These are phyloP conservation scores for Characodon lateralis DNA, from an alignment of 2,797 vertebrate genomes.

Conservation along the genomic window DNA sequence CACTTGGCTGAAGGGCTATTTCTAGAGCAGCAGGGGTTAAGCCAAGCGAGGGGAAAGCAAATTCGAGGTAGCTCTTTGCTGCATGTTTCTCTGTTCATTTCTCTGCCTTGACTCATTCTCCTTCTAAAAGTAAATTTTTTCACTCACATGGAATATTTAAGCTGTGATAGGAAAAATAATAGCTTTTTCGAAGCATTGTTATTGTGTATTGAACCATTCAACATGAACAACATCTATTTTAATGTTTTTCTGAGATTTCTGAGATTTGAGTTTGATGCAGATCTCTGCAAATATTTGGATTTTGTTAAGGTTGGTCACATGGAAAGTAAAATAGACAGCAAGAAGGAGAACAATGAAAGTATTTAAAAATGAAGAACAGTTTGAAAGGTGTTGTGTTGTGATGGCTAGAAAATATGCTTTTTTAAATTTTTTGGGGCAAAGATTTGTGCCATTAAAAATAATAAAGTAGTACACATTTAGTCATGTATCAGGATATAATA, in stretches of 20 bases:
- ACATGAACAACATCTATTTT: constrained; percentile 14
- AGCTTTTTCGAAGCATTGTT: constrained; percentile 12
- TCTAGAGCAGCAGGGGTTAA: constrained; percentile 43
- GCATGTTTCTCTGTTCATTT: constrained; percentile 29
- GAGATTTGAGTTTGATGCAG: neutral
- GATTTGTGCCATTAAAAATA: neutral
- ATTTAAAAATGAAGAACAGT: neutral
- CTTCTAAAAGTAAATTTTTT: neutral
- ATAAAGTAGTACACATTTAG: neutral
- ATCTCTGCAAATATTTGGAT: neutral
- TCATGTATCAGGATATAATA: neutral
- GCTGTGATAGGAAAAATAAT: constrained; percentile 17
- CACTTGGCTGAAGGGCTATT: constrained; percentile 31
- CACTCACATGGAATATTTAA: constrained; percentile 8
- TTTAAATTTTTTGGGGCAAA: neutral
- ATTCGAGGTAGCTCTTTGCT: constrained; percentile 23
- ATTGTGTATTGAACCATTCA: constrained; percentile 4
- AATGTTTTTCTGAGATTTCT: constrained; percentile 12
- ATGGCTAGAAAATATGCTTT: too few species aligned
- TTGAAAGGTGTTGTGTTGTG: neutral
- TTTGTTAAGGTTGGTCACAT: neutral
- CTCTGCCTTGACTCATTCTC: constrained; percentile 2
- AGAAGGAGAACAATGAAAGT: neutral
- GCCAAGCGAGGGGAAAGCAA: constrained; percentile 31
- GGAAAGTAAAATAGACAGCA: neutral